Conservation (phyloP, 2,888 invertebrate genomes). For the Baccha elongata region DNA sequence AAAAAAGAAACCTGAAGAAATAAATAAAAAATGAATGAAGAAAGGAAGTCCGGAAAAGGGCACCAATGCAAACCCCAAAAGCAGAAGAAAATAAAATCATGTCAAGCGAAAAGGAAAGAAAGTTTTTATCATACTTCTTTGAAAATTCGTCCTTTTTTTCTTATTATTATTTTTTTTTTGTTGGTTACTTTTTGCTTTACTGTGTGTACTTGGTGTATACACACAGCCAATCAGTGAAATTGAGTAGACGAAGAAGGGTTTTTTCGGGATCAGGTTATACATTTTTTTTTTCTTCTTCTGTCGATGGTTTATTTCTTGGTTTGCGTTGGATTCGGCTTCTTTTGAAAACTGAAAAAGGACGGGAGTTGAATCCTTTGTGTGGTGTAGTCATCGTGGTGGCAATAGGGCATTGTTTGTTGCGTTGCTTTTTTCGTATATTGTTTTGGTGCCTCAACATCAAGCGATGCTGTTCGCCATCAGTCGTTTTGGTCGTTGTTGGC, state of each 20-base stretch:
- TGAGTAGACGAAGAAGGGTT: constrained; percentile 45
- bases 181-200: constrained; percentile 40
- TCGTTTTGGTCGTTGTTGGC: constrained; percentile 9
- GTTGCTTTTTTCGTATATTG: constrained; percentile 40
- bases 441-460: constrained; percentile 53
- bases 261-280: constrained; percentile 38
- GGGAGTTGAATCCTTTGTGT: constrained; percentile 56
- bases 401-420: constrained; percentile 46
- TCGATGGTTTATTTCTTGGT: constrained; percentile 9
- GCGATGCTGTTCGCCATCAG: constrained; percentile 5
- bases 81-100: constrained; percentile 61
- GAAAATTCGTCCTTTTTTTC: constrained; percentile 22
- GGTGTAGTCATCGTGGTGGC: constrained; percentile 33
- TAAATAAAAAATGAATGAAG: background rate
- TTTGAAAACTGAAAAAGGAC: background rate
- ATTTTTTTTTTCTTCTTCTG: constrained; percentile 20
- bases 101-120: constrained; percentile 49
- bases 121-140: constrained; percentile 52
- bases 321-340: constrained; percentile 15
- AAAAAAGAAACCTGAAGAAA: constrained; percentile 1
- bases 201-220: constrained; percentile 47
- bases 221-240: constrained; percentile 70
- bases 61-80: constrained; percentile 39
- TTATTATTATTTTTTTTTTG: background rate
- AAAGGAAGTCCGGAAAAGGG: constrained; percentile 53